Base-by-base conservation (phyloP, 1,140 invertebrate genomes). In the Bradynema listronoti region DNA sequence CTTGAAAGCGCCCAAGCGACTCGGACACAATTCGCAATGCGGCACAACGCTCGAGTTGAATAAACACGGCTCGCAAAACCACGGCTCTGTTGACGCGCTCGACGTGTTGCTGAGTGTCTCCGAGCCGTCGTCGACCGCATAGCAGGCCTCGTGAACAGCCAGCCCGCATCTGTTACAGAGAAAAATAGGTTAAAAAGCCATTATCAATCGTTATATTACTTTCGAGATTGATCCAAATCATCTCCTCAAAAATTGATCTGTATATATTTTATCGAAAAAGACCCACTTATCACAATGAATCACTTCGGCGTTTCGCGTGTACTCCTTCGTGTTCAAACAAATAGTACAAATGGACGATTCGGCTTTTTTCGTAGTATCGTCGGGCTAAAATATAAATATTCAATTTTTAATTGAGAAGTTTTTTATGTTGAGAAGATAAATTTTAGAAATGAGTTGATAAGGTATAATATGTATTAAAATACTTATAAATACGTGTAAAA, bases 1-100 rank as follows among this genome's bases (percentile, higher is more conserved):
- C 80, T 96, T 96, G 74, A 91, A 94, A 66, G 95, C 91, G 47
- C 90, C 91, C 72, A 88, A 90, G 59, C 68, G 58, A 60, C 79
- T 81, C 16, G 82, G 82, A 75, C 82, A 83, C 27, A 83, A 68
- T 65, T 83, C 81, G 72, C 82, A 83, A 52, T 74, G 68, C 72
- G 81, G 70, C 24, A 80, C 80, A 65, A 72, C 75, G 11, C 72
- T 72, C 2, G 60, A 27, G n/a, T 77, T 78, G 55, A 79, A 80
- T 54, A 81, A 77, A 65, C 81, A 82, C 27, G 80, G 79, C 69
- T 82, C 81, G 73, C 81, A 82, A 59, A 82, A 82, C 81, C 81
- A 69, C 2, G 66, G 66, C 41, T 69, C 66, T 14, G 65, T 73
- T 9, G 54, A 59, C 11, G 52, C 50, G 14, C 43, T 70, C n/a